Evolutionary conservation across 2,113 vertebrate species (phyloP).

Genomic region (Muntiacus reevesi): DNA sequence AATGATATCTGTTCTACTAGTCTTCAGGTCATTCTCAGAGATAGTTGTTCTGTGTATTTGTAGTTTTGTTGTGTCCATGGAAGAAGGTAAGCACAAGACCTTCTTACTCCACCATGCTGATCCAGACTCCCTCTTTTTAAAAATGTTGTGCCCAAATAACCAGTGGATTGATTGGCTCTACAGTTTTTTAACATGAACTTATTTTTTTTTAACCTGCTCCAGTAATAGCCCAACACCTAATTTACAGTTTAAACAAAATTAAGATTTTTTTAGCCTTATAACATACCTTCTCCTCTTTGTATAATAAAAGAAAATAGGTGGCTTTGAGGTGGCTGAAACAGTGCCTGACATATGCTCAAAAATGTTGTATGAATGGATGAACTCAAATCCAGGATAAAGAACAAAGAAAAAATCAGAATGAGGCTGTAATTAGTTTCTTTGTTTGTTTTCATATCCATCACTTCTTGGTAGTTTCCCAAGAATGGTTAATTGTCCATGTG

Average conservation of each 20-base stretch:
- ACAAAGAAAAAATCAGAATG: background rate
- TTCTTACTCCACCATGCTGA: background rate
- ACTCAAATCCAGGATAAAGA: background rate
- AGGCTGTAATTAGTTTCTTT: background rate
- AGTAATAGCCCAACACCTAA: constrained; percentile 35
- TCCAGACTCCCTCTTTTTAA: background rate
- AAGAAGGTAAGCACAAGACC: background rate
- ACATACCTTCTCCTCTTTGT: background rate
- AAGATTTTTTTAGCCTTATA: background rate
- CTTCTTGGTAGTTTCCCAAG: background rate
- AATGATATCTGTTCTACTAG: background rate
- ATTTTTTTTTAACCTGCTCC: constrained; percentile 56
- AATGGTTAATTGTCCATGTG: background rate
- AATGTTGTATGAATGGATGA: background rate
- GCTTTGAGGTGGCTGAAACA: background rate
- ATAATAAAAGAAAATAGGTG: background rate
- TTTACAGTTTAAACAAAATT: background rate
- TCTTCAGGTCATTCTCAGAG: background rate
- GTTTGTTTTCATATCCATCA: background rate
- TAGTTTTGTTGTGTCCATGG: background rate
- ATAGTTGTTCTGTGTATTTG: background rate
- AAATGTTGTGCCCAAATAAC: background rate
- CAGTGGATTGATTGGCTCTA: background rate
- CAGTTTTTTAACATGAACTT: background rate
- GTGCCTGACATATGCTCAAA: background rate